Conservation (phyloP, 2,888 invertebrate species). For the Salticus scenicus region DNA sequence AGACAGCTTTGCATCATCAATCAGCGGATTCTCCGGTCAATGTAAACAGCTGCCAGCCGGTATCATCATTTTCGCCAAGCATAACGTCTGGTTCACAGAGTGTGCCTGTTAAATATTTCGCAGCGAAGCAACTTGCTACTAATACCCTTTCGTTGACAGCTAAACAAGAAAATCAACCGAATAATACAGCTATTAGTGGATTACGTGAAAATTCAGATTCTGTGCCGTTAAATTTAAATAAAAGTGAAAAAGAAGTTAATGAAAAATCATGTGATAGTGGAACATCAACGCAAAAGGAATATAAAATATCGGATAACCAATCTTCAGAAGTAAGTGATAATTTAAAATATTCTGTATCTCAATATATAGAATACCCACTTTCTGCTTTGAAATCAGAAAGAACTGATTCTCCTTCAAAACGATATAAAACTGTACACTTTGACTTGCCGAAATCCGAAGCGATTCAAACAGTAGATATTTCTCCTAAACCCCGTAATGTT, state of each 20-base stretch:
- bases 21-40: neutral
- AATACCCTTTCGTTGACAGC: neutral
- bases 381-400: constrained; percentile 45
- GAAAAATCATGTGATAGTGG: too few relatives aligned
- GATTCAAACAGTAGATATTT: neutral
- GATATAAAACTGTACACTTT: constrained; percentile 49
- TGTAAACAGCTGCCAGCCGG: constrained; percentile 19
- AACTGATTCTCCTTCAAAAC: constrained; percentile 37
- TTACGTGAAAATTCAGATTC: neutral
- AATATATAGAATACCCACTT: neutral
- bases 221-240: neutral
- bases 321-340: constrained; percentile 3
- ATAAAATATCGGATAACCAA: neutral
- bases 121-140: constrained; percentile 8
- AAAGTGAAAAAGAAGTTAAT: neutral
- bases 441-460: constrained; percentile 25
- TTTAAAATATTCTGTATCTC: neutral
- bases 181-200: neutral
- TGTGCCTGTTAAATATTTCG: constrained; percentile 11
- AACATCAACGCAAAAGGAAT: neutral
- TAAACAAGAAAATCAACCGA: neutral
- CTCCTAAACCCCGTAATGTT: constrained; percentile 18
- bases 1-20: neutral
- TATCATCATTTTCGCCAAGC: neutral
- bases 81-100: neutral